These are phyloP conservation scores for Listronotus oregonensis DNA, from an alignment of 1,140 invertebrate species.

Conservation along the genomic window DNA sequence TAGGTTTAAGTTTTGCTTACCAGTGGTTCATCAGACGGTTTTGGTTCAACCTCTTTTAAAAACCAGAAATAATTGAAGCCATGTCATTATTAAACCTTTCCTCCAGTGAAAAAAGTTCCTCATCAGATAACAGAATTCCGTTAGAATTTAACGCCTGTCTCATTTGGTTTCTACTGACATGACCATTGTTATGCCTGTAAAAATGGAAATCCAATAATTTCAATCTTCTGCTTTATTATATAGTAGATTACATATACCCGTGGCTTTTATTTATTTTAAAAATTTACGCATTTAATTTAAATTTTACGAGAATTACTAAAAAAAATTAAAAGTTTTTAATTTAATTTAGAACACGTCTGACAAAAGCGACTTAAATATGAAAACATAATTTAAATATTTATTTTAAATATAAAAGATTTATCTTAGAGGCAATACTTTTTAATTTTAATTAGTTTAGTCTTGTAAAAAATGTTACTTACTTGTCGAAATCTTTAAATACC, in stretches of 20 bases:
- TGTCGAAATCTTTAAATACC: constrained; percentile 69
- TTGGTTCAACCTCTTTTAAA: constrained; percentile 63
- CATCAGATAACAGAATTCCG: constrained; percentile 64
- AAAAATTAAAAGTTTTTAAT: no score
- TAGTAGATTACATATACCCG: no score
- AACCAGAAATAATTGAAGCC: constrained; percentile 71
- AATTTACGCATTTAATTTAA: no score
- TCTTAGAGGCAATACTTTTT: no score
- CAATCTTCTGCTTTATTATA: no score
- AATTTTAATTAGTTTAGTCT: no score
- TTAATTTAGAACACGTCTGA: no score
- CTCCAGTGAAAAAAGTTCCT: constrained; percentile 69
- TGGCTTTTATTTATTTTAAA: no score
- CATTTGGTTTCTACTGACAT: constrained; percentile 69
- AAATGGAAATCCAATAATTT: constrained; percentile 10
- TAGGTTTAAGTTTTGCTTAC: constrained; percentile 46
- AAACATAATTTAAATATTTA: no score
- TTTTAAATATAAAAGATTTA: no score
- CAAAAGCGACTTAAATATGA: no score
- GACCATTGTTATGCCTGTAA: constrained; percentile 67
- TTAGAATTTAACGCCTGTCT: constrained; percentile 67
- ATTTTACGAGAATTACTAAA: no score
- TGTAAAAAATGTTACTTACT: constrained; percentile 59
- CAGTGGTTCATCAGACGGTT: constrained; percentile 50
- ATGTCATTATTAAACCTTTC: constrained; percentile 68